phyloP scores from a whole-genome alignment of 2,888 invertebrate species.

The Cristatella mucedo region DNA sequence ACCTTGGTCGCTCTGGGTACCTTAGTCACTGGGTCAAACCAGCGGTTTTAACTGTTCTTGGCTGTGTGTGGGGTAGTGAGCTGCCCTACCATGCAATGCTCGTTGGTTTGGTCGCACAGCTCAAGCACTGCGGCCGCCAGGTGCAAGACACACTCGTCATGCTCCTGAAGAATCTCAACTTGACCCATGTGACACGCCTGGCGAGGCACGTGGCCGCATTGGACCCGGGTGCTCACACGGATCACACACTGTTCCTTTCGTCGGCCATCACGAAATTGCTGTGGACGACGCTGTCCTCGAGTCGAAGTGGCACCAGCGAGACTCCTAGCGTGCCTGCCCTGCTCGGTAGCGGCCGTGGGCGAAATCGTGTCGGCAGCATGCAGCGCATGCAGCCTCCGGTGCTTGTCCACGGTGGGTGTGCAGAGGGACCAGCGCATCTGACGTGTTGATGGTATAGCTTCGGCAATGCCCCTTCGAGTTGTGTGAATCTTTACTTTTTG shows the following conservation, averaged over 20 bases:
- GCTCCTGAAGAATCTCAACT: slow-evolving; percentile 71
- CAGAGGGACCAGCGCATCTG: slow-evolving; percentile 13
- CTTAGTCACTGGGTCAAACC: too few species aligned
- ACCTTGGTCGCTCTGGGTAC: too few species aligned
- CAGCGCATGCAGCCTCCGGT: too few species aligned
- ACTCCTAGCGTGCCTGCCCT: too few species aligned
- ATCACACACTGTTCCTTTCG: slow-evolving; percentile 73
- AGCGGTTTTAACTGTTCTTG: too few species aligned
- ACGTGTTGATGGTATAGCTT: slow-evolving; percentile 15
- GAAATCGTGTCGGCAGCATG: too few species aligned
- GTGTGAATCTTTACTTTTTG: too few species aligned
- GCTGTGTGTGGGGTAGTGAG: too few species aligned
- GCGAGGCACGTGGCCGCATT: slow-evolving; percentile 69
- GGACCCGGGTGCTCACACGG: slow-evolving; percentile 78
- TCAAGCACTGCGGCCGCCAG: slow-evolving; percentile 84
- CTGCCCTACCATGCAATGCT: too few species aligned
- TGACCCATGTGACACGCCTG: slow-evolving; percentile 70
- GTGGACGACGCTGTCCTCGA: slow-evolving; percentile 55
- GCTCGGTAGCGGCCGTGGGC: too few species aligned
- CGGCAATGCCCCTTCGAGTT: slow-evolving; percentile 10
- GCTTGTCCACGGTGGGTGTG: too few species aligned
- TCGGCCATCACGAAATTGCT: slow-evolving; percentile 76
- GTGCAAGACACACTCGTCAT: slow-evolving; percentile 78
- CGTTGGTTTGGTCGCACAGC: slow-evolving; percentile 20
- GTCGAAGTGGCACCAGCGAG: too few species aligned